A percentile compares a stretch with the other conserved stretches of the same genome.
Conservation (phyloP, 2,888 invertebrate genomes). For the Lumbricus terrestris region DNA sequence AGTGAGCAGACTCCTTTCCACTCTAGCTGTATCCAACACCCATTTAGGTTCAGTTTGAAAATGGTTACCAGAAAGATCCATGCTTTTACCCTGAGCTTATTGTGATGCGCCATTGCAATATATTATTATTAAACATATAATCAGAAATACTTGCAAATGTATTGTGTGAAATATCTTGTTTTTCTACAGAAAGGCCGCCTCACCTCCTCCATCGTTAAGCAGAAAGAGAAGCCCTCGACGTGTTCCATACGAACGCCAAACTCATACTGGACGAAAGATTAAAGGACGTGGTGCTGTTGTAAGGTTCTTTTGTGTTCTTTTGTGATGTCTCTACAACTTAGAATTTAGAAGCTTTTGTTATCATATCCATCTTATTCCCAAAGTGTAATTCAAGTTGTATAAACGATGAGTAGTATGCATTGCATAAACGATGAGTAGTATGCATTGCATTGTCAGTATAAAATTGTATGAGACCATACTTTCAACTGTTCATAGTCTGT, state of each 20-base stretch:
- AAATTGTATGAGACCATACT: neutral
- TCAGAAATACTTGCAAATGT: neutral
- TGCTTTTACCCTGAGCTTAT: neutral
- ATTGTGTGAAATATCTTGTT: neutral
- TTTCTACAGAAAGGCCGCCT: neutral
- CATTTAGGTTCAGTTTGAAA: too few relatives aligned
- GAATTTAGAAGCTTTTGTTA: neutral
- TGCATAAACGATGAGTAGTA: neutral
- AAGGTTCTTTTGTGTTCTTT: slow-evolving; percentile 61
- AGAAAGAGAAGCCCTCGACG: slow-evolving; percentile 32
- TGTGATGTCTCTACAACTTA: too few relatives aligned
- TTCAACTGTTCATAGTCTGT: neutral
- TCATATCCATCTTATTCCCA: neutral
- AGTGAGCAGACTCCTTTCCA: too few relatives aligned
- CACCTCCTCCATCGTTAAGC: neutral
- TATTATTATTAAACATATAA: neutral
- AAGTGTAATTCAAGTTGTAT: neutral
- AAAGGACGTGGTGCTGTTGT: slow-evolving; percentile 90
- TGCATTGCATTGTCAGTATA: neutral
- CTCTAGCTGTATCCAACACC: too few relatives aligned
- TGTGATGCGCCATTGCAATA: too few relatives aligned
- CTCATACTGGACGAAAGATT: slow-evolving; percentile 71
- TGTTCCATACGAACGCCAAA: slow-evolving; percentile 46
- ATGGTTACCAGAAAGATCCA: too few relatives aligned
- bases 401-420: neutral